A percentile compares a stretch with the other conserved stretches of the same genome.
Evolutionary conservation across 2,888 invertebrate species (phyloP).

Genomic region (Smittia aterrima): DNA sequence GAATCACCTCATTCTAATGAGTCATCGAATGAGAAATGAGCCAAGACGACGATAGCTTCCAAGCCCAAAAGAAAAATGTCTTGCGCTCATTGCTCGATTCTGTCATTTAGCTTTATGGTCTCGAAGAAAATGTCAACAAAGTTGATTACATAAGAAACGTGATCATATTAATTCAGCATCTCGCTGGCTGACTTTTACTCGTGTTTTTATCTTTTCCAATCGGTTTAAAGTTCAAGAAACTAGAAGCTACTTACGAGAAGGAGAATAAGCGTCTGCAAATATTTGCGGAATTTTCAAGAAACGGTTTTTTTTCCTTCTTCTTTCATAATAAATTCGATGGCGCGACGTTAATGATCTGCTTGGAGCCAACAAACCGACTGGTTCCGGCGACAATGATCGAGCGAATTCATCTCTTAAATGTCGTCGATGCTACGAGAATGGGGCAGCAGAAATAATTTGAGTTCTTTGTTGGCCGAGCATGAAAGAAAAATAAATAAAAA

Average conservation of each 20-base stretch:
- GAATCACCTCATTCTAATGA: conserved; percentile 1
- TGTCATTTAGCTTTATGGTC: conserved; percentile 18
- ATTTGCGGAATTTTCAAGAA: neutral
- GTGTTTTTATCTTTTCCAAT: neutral
- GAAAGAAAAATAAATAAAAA: neutral
- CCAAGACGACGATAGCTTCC: neutral
- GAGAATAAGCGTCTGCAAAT: neutral
- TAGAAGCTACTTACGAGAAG: neutral
- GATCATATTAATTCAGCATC: conserved; percentile 28
- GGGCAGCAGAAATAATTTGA: neutral
- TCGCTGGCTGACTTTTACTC: conserved; percentile 10
- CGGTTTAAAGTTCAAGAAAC: conserved; percentile 27
- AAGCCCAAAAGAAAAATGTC: neutral
- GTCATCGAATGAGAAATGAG: neutral
- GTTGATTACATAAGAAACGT: conserved; percentile 34
- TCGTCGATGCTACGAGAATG: too few species aligned
- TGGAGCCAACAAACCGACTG: neutral
- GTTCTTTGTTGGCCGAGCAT: neutral
- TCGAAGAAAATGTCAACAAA: conserved; percentile 25
- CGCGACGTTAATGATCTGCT: conserved; percentile 3
- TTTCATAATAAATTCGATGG: conserved; percentile 14
- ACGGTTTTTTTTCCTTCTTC: neutral
- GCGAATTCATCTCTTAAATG: neutral
- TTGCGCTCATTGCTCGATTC: conserved; percentile 6
- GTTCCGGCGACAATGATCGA: conserved; percentile 15